Percentiles rank a stretch among this genome's conserved stretches.
phyloP scores from a whole-genome alignment of 2,888 invertebrate species.

The Mesorhabditis sp. region DNA sequence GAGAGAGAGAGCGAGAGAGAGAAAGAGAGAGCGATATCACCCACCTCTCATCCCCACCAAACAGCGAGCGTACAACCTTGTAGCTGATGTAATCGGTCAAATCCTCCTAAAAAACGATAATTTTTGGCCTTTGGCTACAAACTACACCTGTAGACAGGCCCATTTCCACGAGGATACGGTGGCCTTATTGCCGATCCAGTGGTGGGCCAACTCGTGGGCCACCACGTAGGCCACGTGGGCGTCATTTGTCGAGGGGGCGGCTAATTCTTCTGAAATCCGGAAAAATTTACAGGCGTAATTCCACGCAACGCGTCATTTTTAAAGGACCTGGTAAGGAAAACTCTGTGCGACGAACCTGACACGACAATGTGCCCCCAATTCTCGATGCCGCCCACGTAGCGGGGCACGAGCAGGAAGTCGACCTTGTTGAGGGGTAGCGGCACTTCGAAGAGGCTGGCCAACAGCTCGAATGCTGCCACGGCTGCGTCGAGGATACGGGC shows the following conservation, averaged over 20 bases:
- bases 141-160: conserved; percentile 33
- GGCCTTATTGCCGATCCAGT: conserved; percentile 40
- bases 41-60: conserved; percentile 23
- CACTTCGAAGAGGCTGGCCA: conserved; percentile 31
- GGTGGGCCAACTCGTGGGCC: conserved; percentile 41
- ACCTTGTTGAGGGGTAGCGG: conserved; percentile 41
- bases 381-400: conserved; percentile 45
- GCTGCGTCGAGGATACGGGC: conserved; percentile 34
- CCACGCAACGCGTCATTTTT: too few species aligned
- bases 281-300: too few species aligned
- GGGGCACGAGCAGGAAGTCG: conserved; percentile 32
- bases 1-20: too few species aligned
- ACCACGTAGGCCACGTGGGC: conserved; percentile 37
- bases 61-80: conserved; percentile 30
- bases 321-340: too few species aligned
- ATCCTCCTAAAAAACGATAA: conserved; percentile 25
- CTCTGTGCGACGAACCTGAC: conserved; percentile 13
- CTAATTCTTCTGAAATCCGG: conserved; percentile 9
- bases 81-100: conserved; percentile 34
- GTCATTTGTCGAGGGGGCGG: conserved; percentile 30
- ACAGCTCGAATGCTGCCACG: conserved; percentile 31
- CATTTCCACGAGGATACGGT: conserved; percentile 35
- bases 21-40: neutral
- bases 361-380: conserved; percentile 41
- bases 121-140: neutral